Evolutionary conservation across 2,797 vertebrate species (phyloP), one percentile per base, ranked within the genome.

Genomic region (Enteromius fasciolatus): DNA sequence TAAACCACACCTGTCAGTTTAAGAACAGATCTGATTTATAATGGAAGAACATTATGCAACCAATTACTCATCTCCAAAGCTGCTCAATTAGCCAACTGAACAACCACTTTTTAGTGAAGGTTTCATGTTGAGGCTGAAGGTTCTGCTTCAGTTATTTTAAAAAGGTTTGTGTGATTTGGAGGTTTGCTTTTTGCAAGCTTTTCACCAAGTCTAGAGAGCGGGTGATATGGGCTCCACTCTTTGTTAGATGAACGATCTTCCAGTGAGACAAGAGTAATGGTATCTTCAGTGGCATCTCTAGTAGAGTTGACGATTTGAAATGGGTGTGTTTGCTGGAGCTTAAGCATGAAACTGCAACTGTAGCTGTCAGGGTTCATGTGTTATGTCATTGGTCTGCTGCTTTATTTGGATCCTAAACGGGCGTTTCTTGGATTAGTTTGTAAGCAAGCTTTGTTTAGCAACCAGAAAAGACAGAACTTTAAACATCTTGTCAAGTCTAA

Each of bases 311-410:
- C n/a, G 0, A 41, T 63, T 76, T 79, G 25, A 78, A 73, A 14
- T 33, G 76, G 23, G 18, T 78, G 59, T 54, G 78, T 82, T 82
- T 78, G 46, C 75, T 36, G 61, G 41, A 80, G 68, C 57, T 64
- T 50, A 46, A 52, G 64, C 46, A 5, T 72, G 66, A 84, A 54
- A 86, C 72, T 81, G 39, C 28, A 39, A 9, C 81, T 86, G 89
- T 88, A 92, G 82, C 86, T 84, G 90, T 90, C 88, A 88, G 68
- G 86, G 8, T 44, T 57, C 3, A 39, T 44, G 25, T n/a, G 17
- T 28, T 76, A n/a, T n/a, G 18, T n/a, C 31, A 36, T 74, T 39
- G 50, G 14, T 36, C 11, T 36, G 18, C 31, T 54, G 57, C 3
- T 39, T n/a, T 14, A 17, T 39, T 74, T 57, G 31, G 50, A 75